Evolutionary conservation across 2,888 invertebrate genomes (phyloP).

Genomic region (Erpobdella octoculata): DNA sequence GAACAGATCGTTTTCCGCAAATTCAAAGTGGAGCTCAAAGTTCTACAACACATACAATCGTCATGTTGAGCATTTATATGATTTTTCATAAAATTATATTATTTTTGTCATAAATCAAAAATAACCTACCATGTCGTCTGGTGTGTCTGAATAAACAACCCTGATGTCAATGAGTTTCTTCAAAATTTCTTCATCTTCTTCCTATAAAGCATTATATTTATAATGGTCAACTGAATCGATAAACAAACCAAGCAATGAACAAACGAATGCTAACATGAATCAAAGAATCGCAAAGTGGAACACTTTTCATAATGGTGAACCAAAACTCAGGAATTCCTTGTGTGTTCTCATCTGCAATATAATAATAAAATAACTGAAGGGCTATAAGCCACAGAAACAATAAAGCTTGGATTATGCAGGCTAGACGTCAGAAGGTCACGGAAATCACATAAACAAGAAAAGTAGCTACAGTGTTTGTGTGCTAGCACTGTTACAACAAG

Average conservation of each 20-base stretch:
- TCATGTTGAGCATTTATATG: too few relatives aligned
- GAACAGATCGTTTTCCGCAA: constrained; percentile 9
- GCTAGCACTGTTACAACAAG: too few relatives aligned
- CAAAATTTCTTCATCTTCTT: constrained; percentile 7
- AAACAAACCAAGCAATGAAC: not conserved
- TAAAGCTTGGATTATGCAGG: too few relatives aligned
- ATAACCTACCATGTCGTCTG: constrained; percentile 3
- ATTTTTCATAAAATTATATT: not conserved
- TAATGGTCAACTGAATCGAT: not conserved
- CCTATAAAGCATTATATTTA: not conserved
- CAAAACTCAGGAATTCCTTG: constrained; percentile 32
- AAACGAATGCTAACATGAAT: not conserved
- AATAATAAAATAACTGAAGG: too few relatives aligned
- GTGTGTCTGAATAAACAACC: not conserved
- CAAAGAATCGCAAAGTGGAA: not conserved
- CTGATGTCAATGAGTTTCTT: constrained; percentile 15
- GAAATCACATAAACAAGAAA: too few relatives aligned
- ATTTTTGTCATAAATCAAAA: not conserved
- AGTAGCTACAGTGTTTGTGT: too few relatives aligned
- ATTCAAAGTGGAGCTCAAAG: constrained; percentile 20
- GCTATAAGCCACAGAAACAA: too few relatives aligned
- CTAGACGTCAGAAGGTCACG: too few relatives aligned
- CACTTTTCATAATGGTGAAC: constrained; percentile 31
- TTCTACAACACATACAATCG: not conserved
- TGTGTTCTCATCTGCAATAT: constrained; percentile 24